Base-by-base conservation (phyloP, 2,888 invertebrate species). In the Philhelius pedissequus region DNA sequence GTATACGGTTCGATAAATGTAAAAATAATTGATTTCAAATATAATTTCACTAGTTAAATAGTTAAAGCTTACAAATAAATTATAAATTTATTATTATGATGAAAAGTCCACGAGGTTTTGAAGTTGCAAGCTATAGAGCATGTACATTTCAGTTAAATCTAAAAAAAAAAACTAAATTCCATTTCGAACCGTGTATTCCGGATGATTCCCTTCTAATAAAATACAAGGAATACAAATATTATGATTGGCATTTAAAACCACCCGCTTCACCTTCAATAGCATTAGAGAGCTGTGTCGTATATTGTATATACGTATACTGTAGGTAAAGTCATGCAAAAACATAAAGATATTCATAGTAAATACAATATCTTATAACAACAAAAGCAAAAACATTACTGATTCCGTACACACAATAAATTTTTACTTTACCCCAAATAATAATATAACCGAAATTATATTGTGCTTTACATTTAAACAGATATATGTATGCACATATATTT, bases 161-260 rank as follows among this genome's bases (percentile, higher is more conserved):
- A 13, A 20, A 25, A 13, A 25, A 13, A 35, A 5, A 6, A n/a
- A 4, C 13, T 48, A 22, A n/a, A 43, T 6, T 13, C 43, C 50
- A 13, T 20, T 77, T 81, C 40, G 48, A 32, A 50, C 78, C 62
- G 79, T 83, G 83, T 83, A 83, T 11, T 40, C 22, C 13, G 9
- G 7, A 27, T 27, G 13, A 15, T 64, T 69, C 48, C 13, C 48
- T 50, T 50, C 18, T 13, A 45, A 27, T 64, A 69, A 25, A n/a
- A n/a, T n/a, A 18, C 45, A 38, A 35, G 27, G 18, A 43, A 18
- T 50, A 38, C n/a, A 78, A 58, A 43, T 43, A 32, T 64, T 74
- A 56, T 74, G 68, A 78, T 78, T 78, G 69, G 40, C 62, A 78
- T 62, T 78, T 78, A 15, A 78, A 78, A 78, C 78, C 69, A 79